Percentiles rank a stretch among this genome's conserved stretches.
These are phyloP conservation scores for Nemopilema nomurai DNA, from an alignment of 30 jellyfish, hydroid and myxozoan genomes.

Conservation along the genomic window DNA sequence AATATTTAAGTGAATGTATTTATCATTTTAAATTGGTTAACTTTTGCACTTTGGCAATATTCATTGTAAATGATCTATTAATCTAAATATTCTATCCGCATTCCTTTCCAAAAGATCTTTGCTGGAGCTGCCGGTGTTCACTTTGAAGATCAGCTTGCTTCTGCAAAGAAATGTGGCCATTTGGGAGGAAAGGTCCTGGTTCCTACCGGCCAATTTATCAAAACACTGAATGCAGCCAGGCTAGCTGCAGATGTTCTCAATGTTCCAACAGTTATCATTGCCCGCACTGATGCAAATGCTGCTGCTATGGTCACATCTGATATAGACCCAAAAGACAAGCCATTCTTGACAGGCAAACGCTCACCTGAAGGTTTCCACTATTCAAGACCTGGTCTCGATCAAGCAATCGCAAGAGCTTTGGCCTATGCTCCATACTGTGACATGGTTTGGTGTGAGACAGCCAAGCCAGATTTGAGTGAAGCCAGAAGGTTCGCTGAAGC, in stretches of 20 bases:
- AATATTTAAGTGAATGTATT: too few species aligned
- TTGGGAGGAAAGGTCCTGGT: conserved; percentile 97
- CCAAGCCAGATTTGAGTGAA: conserved; percentile 75
- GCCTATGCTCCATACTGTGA: conserved; percentile 95
- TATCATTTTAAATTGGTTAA: too few species aligned
- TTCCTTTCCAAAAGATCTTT: conserved; percentile 52
- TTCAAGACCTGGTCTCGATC: conserved; percentile 77
- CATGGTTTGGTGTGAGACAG: conserved; percentile 91
- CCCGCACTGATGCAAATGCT: conserved; percentile 97
- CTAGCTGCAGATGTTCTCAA: conserved; percentile 89
- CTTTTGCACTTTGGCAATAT: too few species aligned
- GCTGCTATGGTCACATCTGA: conserved; percentile 92
- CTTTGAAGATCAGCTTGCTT: conserved; percentile 96
- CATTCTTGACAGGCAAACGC: conserved; percentile 92
- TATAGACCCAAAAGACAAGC: conserved; percentile 77
- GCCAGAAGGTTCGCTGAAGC: conserved; percentile 85
- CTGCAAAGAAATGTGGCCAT: conserved; percentile 97
- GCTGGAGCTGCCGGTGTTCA: conserved; percentile 99
- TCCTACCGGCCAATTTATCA: conserved; percentile 95
- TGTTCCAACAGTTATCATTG: conserved; percentile 78
- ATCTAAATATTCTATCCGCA: not conserved
- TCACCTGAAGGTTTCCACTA: conserved; percentile 92
- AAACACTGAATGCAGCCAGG: conserved; percentile 94
- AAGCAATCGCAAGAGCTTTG: conserved; percentile 82
- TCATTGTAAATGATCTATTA: too few species aligned